Evolutionary conservation across 2,888 invertebrate genomes (phyloP), one percentile per base, ranked within the genome.

Genomic region (Scaptomyza parva): DNA sequence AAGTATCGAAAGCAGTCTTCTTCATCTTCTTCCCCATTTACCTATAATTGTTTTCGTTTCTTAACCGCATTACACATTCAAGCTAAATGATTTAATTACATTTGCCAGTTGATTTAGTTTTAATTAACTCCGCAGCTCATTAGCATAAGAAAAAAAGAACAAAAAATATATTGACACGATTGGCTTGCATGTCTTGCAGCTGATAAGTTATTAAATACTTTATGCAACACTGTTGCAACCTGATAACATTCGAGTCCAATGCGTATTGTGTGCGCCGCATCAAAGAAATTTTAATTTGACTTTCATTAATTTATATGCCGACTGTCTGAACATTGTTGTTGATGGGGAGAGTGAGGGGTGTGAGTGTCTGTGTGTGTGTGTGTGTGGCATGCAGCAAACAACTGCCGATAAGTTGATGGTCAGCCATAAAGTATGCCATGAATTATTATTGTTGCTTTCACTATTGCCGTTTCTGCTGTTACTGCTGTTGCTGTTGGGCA

Each of bases 371-470:
- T 5, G 14, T 17, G 35, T 35, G 4, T 33, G 33, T 35, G 14
- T 14, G 17, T 45, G 45, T 18, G 53, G 28, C 12, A 45, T 33
- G 33, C 14, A 24, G 39, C 12, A 12, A 62, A 24, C 58, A 63
- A 61, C 61, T 61, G 78, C 67, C 70, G 83, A 86, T 84, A 81
- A 78, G 76, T 76, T 81, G 75, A 82, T 82, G 82, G 79, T 64
- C 75, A 75, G 79, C 72, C 65, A 72, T 81, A 75, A 86, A 79
- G 81, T 72, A 79, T 63, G 75, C 70, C 64, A 84, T 84, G 86
- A 86, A 81, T 79, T 84, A 84, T 81, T 75, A 59, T 77, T 60
- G 57, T 9, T 58, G 76, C 53, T 37, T 17, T 37, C 17, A n/a
- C n/a, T 75, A 59, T 77, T 60, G 57, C 8, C 54, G 76, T 50